Conservation (phyloP, 1,140 invertebrate species). For the Tetragnatha versicolor region DNA sequence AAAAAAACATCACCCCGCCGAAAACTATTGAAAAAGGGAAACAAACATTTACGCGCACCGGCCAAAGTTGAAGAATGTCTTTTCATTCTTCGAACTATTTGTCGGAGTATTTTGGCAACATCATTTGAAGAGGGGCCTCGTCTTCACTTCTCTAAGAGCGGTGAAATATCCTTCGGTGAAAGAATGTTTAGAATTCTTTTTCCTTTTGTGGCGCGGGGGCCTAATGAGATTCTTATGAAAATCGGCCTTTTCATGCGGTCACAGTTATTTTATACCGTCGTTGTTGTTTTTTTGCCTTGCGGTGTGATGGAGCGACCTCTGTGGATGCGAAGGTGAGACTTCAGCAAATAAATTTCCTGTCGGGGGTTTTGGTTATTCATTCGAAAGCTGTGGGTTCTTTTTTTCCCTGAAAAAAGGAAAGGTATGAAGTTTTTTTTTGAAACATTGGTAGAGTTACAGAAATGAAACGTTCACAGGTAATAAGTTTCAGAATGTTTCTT, state of each 20-base stretch:
- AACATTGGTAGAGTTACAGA: too few species aligned
- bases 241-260: background rate
- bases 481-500: too few species aligned
- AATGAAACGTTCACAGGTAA: too few species aligned
- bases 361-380: background rate
- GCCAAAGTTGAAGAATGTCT: constrained; percentile 5
- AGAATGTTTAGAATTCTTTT: constrained; percentile 20
- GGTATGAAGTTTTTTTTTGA: too few species aligned
- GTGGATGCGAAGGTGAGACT: background rate
- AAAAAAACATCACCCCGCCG: background rate
- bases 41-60: background rate
- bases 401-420: too few species aligned
- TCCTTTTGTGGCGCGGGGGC: background rate
- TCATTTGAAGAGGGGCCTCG: background rate
- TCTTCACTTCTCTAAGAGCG: background rate
- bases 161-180: constrained; percentile 5
- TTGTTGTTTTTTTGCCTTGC: background rate
- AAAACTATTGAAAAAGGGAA: background rate
- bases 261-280: background rate
- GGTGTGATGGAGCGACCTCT: background rate
- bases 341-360: background rate
- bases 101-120: background rate
- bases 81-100: constrained; percentile 24
- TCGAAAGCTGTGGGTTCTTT: background rate
- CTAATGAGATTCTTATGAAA: constrained; percentile 28